These are phyloP conservation scores for Oryzias sinensis DNA, from an alignment of 2,797 vertebrate genomes.

Conservation along the genomic window DNA sequence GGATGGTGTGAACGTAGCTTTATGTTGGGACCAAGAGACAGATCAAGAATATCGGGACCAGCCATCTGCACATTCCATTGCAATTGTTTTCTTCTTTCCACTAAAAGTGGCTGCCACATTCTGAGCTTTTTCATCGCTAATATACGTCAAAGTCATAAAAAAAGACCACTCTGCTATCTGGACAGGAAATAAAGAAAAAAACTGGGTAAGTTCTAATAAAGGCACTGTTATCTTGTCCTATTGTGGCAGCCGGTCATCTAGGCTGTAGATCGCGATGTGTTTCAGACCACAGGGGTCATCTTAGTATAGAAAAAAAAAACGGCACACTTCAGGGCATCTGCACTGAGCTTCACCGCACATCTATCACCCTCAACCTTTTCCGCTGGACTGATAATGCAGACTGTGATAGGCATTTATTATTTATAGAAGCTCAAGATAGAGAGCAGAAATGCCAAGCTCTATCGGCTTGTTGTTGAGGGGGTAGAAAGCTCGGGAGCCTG, in stretches of 20 bases:
- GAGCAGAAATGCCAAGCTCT: slow-evolving; percentile 67
- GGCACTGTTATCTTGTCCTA: slow-evolving; percentile 70
- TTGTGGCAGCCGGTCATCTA: slow-evolving; percentile 46
- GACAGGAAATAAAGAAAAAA: slow-evolving; percentile 12
- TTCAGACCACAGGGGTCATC: slow-evolving; percentile 55
- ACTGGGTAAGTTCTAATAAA: slow-evolving; percentile 58
- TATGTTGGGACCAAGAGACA: slow-evolving; percentile 1
- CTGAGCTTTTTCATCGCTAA: slow-evolving; percentile 21
- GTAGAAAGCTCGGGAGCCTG: slow-evolving; percentile 50
- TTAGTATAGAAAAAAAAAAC: slow-evolving; percentile 49
- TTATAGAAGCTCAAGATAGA: slow-evolving; percentile 65
- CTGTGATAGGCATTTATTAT: slow-evolving; percentile 76
- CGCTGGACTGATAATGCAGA: slow-evolving; percentile 50
- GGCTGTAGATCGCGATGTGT: slow-evolving; percentile 39
- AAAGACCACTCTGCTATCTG: slow-evolving; percentile 21
- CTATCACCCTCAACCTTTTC: slow-evolving; percentile 37
- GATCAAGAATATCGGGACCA: slow-evolving; percentile 39
- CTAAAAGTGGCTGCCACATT: slow-evolving; percentile 21
- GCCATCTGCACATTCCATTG: neutral
- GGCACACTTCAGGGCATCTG: slow-evolving; percentile 50
- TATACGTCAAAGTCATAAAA: slow-evolving; percentile 7
- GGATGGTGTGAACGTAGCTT: no score
- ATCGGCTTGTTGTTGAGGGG: slow-evolving; percentile 47
- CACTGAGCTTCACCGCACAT: neutral
- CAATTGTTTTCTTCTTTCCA: no score